Base-by-base conservation (phyloP, 2,113 vertebrate genomes). In the Dipodomys merriami region DNA sequence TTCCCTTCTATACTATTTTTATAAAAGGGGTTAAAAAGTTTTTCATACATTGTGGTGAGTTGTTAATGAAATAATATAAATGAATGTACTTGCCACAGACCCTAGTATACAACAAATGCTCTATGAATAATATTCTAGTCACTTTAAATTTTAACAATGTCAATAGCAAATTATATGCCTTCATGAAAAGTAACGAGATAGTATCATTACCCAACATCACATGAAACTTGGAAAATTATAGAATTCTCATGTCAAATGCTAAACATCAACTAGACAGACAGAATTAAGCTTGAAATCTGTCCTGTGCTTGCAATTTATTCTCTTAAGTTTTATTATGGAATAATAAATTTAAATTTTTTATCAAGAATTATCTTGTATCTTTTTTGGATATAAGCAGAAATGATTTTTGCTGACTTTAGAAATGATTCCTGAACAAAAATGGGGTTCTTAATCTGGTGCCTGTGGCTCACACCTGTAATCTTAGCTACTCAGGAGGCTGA, bases 111-210 rank as follows among this genome's bases (percentile, higher is more conserved):
- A 79, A 85, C 39, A 89, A 84, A 72, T 84, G 35, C 15, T 71
- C n/a, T 80, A 33, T 44, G 62, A 89, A 67, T 49, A 44, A 65
- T 71, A 72, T 88, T 33, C 6, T 79, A 2, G 30, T 81, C 46
- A 25, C 39, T 72, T 65, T 20, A 85, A 90, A 73, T 23, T 84
- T n/a, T 74, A 71, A 60, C 57, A 60, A 18, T 60, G 4, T 67
- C 53, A 89, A 69, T 5, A 90, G 33, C 29, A 80, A 94, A 85
- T 80, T 57, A 80, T 80, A 73, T 74, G 57, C 20, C 81, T 33
- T 85, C 57, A 85, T 73, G 78, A 94, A 94, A 85, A 80, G 18
- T 53, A 83, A 64, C 65, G 44, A 79, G 74, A 77, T 29, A 77
- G 46, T 30, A 53, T 33, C 57, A 62, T 11, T 73, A 77, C 30